Conservation (phyloP, 2,888 invertebrate genomes). For the Microctonus hyperodae region DNA sequence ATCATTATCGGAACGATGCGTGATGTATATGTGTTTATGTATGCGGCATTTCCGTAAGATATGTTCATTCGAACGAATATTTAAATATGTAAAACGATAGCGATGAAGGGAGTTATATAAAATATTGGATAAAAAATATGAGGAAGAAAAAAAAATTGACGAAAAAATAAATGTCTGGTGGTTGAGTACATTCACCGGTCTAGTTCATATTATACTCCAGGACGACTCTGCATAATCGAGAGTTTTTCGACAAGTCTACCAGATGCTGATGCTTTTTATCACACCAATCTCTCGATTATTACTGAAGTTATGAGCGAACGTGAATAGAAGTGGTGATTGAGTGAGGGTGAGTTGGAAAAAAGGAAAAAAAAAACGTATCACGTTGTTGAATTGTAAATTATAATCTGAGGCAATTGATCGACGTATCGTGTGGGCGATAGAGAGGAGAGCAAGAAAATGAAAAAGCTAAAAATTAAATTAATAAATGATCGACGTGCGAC, state of each 20-base stretch:
- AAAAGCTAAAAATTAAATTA: neutral
- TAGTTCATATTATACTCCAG: slow-evolving; percentile 25
- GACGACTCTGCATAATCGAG: slow-evolving; percentile 21
- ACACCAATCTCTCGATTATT: slow-evolving; percentile 29
- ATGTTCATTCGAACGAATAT: neutral
- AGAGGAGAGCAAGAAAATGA: neutral
- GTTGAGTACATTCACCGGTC: slow-evolving; percentile 13
- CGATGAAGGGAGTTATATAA: neutral
- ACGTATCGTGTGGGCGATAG: neutral
- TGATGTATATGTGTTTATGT: neutral
- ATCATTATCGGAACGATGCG: neutral
- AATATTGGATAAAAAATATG: neutral
- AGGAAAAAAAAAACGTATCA: neutral
- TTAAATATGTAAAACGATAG: neutral
- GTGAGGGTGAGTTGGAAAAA: neutral
- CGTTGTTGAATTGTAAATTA: neutral
- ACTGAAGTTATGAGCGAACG: slow-evolving; percentile 19
- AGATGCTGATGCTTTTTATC: slow-evolving; percentile 28
- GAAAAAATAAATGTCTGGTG: neutral
- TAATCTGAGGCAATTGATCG: neutral
- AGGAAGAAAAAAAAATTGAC: neutral
- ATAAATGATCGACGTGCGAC: neutral
- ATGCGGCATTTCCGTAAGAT: neutral
- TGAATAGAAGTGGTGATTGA: slow-evolving; percentile 23
- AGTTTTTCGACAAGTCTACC: slow-evolving; percentile 9